Evolutionary conservation across 2,888 invertebrate species (phyloP).

Genomic region (Lycia hirtaria): DNA sequence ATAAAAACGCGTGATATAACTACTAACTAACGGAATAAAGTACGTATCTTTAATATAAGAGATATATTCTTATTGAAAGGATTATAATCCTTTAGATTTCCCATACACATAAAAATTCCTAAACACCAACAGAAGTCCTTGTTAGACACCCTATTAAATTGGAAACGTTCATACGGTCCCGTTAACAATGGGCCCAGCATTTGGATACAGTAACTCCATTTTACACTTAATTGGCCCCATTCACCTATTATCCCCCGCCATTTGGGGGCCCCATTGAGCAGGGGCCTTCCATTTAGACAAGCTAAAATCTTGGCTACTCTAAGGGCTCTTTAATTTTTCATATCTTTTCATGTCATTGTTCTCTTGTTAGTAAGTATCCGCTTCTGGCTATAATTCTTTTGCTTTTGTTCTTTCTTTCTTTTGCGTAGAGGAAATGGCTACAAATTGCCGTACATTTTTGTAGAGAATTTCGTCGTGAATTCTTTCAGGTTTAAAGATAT

Average conservation of each 20-base stretch:
- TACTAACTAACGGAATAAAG: no score
- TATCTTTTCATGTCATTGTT: slow-evolving; percentile 23
- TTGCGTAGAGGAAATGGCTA: neutral
- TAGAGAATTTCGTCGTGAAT: neutral
- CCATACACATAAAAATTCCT: neutral
- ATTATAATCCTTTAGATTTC: no score
- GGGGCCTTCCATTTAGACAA: slow-evolving; percentile 14
- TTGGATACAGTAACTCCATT: slow-evolving; percentile 34
- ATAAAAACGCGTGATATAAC: no score
- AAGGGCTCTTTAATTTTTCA: slow-evolving; percentile 23
- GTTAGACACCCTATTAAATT: slow-evolving; percentile 16
- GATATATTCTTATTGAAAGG: no score
- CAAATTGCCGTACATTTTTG: neutral
- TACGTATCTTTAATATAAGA: no score
- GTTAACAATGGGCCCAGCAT: slow-evolving; percentile 19
- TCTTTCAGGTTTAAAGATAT: neutral
- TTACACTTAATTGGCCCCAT: slow-evolving; percentile 36
- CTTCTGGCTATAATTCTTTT: slow-evolving; percentile 12
- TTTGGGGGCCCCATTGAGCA: slow-evolving; percentile 21
- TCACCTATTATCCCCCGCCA: slow-evolving; percentile 34
- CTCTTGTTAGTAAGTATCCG: slow-evolving; percentile 22
- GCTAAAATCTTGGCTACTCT: slow-evolving; percentile 18
- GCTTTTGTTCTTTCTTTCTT: slow-evolving; percentile 23
- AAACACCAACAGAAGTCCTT: neutral
- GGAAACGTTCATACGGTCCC: slow-evolving; percentile 5